Conservation (phyloP, 2,888 invertebrate species). For the Sipunculus nudus region DNA sequence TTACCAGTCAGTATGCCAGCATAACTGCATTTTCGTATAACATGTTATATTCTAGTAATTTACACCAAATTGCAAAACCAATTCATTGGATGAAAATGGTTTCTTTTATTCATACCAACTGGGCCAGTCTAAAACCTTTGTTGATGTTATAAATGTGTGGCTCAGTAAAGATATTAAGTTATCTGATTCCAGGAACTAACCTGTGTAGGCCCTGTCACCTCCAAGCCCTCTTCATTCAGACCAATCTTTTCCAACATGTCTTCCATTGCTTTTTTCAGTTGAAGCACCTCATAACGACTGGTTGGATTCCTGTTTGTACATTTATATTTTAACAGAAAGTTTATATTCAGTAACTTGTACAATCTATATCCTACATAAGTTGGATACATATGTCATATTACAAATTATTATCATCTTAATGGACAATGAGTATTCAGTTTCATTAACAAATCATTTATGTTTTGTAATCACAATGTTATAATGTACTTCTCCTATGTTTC, state of each 20-base stretch:
- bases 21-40: no score
- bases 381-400: neutral
- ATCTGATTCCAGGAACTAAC: constrained; percentile 35
- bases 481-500: no score
- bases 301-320: constrained; percentile 64
- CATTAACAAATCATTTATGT: no score
- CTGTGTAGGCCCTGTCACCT: constrained; percentile 63
- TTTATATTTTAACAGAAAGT: neutral
- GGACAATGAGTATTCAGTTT: no score
- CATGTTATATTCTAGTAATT: no score
- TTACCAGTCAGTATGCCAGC: no score
- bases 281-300: constrained; percentile 62
- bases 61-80: no score
- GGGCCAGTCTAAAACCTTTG: no score
- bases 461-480: no score
- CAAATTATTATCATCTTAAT: neutral
- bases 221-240: constrained; percentile 54
- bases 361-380: neutral
- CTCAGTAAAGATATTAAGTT: no score
- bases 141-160: neutral
- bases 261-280: constrained; percentile 61
- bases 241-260: constrained; percentile 62
- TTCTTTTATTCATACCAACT: no score
- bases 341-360: neutral
- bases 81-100: no score